Evolutionary conservation across 2,113 vertebrate genomes (phyloP), one percentile per base, ranked within the genome.

Genomic region (Dipodomys stephensi): DNA sequence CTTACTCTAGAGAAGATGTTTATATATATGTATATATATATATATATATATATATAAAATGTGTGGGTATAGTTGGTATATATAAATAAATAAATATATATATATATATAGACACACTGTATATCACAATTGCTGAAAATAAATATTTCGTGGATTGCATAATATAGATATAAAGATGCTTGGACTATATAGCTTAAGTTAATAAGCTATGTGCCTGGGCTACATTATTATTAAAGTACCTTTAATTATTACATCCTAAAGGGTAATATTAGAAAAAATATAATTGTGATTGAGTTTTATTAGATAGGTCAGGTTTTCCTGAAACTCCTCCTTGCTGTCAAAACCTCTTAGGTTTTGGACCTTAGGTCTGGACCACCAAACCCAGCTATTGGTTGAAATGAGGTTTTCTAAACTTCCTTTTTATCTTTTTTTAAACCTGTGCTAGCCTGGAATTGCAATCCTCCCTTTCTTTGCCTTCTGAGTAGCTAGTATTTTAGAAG

Each of bases 241-340:
- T 90, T 74, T 39, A 67, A 28, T 60, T 85, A 71, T 13, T 57
- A 4, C 53, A 28, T 74, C 91, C 46, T 92, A 92, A 79, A 90
- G 25, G 0, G 13, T 71, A 19, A 5, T 35, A 49, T 53, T 86
- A 57, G 53, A 16, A 57, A 57, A 57, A 16, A 16, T 0, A 11
- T 16, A 16, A 57, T 64, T 64, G 57, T 74, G 53, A 64, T 28
- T 44, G 27, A 28, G 22, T 44, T 19, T 44, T 2, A 25, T 27
- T 46, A 6, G 23, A 27, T 60, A 72, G 15, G 28, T 10, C 27
- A 46, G 35, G n/a, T 3, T 22, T 27, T 3, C 18, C 49, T 62
- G 49, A 86, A 39, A 39, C 39, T 57, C 30, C 39, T 46, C 62
- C 27, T 57, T 57, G 53, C 53, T 57, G 53, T 57, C 53, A 57